Percentiles rank a stretch among this genome's conserved stretches.
Evolutionary conservation across 2,797 vertebrate species (phyloP).

Genomic region (Phoebastria nigripes): DNA sequence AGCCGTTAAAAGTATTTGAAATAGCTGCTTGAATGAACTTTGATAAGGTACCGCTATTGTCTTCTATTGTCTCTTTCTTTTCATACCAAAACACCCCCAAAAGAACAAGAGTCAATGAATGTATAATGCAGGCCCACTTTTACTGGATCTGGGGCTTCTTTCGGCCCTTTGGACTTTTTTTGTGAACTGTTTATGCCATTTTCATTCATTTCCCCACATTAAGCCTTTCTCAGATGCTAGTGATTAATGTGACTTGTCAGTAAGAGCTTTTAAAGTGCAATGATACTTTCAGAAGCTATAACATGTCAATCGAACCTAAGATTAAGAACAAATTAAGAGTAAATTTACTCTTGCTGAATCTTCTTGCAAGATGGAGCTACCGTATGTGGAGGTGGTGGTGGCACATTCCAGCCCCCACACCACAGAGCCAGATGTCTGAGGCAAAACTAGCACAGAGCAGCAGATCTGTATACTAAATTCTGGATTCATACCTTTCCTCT

Average conservation of each 20-base stretch:
- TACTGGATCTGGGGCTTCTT: slow-evolving; percentile 75
- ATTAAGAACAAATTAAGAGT: slow-evolving; percentile 70
- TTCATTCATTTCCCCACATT: slow-evolving; percentile 73
- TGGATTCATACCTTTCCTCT: background rate
- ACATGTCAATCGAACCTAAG: slow-evolving; percentile 38
- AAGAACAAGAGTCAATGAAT: slow-evolving; percentile 91
- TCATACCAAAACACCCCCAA: slow-evolving; percentile 84
- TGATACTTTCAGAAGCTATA: slow-evolving; percentile 62
- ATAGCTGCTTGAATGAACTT: slow-evolving; percentile 90
- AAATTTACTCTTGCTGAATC: slow-evolving; percentile 53
- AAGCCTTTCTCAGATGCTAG: slow-evolving; percentile 62
- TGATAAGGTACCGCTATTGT: slow-evolving; percentile 90
- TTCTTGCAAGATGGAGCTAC: background rate
- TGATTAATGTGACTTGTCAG: slow-evolving; percentile 71
- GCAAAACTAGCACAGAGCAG: background rate
- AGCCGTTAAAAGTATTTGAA: slow-evolving; percentile 96
- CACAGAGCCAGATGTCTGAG: background rate
- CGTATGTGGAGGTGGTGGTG: background rate
- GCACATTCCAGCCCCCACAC: background rate
- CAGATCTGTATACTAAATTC: background rate
- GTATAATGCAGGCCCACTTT: slow-evolving; percentile 83
- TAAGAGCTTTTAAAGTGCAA: slow-evolving; percentile 66
- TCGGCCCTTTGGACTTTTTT: slow-evolving; percentile 68
- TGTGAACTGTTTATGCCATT: slow-evolving; percentile 73
- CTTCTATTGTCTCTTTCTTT: slow-evolving; percentile 82